Evolutionary conservation across 2,888 invertebrate species (phyloP).

Genomic region (Acronicta leporina): DNA sequence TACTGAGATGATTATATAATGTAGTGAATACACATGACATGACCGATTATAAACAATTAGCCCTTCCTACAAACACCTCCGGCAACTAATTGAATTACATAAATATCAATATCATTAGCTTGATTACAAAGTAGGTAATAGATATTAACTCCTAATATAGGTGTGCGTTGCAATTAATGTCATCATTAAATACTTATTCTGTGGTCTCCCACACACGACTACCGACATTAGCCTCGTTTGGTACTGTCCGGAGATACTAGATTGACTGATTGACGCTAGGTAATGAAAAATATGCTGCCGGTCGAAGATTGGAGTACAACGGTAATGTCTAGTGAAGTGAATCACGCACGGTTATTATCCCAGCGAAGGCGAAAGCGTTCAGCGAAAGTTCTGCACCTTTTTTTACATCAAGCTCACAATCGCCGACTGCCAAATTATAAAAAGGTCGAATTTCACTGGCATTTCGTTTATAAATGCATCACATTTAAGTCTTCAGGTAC

Average conservation of each 20-base stretch:
- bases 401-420: slow-evolving; percentile 48
- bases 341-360: slow-evolving; percentile 66
- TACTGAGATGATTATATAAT: too few relatives aligned
- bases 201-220: slow-evolving; percentile 1
- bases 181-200: slow-evolving; percentile 9
- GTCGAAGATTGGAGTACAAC: slow-evolving; percentile 29
- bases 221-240: slow-evolving; percentile 27
- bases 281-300: slow-evolving; percentile 32
- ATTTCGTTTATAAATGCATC: slow-evolving; percentile 36
- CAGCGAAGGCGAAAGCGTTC: slow-evolving; percentile 80
- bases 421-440: slow-evolving; percentile 55
- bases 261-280: slow-evolving; percentile 37
- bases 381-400: slow-evolving; percentile 75
- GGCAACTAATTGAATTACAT: slow-evolving; percentile 31
- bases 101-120: slow-evolving; percentile 34
- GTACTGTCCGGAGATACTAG: slow-evolving; percentile 11
- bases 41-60: slow-evolving; percentile 30
- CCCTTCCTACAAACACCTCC: slow-evolving; percentile 6
- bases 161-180: too few relatives aligned
- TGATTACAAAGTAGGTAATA: slow-evolving; percentile 19
- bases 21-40: not conserved
- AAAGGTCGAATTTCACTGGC: slow-evolving; percentile 68
- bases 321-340: slow-evolving; percentile 67
- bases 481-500: slow-evolving; percentile 6
- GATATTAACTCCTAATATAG: not conserved